phyloP scores from a whole-genome alignment of 2,797 vertebrate species.

The Sebastolobus alascanus region DNA sequence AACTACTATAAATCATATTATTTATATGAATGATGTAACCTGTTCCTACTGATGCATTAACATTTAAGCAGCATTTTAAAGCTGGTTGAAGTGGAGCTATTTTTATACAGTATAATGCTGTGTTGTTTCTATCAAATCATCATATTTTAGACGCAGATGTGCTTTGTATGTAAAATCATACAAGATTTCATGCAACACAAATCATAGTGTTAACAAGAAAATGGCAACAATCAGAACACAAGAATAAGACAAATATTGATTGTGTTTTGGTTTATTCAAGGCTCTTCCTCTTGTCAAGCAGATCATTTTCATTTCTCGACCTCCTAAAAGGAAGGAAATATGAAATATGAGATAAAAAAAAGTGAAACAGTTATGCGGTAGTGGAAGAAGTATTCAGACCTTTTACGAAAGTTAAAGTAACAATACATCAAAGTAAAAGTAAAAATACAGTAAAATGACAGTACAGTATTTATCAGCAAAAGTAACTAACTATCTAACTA shows the following conservation, averaged over 20 bases:
- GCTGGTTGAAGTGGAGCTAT: not conserved
- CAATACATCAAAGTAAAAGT: not conserved
- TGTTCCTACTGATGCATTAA: too few species aligned
- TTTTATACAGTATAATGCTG: too few species aligned
- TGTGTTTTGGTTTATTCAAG: slow-evolving; percentile 6
- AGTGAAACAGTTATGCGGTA: not conserved
- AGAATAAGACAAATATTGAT: slow-evolving; percentile 31
- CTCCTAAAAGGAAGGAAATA: slow-evolving; percentile 49
- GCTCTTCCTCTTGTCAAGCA: not conserved
- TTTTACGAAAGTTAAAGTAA: not conserved
- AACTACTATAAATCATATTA: not conserved
- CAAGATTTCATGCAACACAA: not conserved
- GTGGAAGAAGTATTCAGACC: not conserved
- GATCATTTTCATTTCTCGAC: slow-evolving; percentile 25
- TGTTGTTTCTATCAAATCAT: too few species aligned
- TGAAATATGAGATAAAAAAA: not conserved
- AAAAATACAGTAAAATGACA: not conserved
- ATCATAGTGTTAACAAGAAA: slow-evolving; percentile 4
- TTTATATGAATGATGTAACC: not conserved
- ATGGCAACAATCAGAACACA: not conserved
- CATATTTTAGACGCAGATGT: too few species aligned
- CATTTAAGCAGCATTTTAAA: not conserved
- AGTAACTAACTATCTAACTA: too few species aligned
- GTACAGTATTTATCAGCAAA: not conserved
- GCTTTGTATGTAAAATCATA: not conserved